phyloP scores from a whole-genome alignment of 2,797 vertebrate species.

The Notolabrus celidotus region DNA sequence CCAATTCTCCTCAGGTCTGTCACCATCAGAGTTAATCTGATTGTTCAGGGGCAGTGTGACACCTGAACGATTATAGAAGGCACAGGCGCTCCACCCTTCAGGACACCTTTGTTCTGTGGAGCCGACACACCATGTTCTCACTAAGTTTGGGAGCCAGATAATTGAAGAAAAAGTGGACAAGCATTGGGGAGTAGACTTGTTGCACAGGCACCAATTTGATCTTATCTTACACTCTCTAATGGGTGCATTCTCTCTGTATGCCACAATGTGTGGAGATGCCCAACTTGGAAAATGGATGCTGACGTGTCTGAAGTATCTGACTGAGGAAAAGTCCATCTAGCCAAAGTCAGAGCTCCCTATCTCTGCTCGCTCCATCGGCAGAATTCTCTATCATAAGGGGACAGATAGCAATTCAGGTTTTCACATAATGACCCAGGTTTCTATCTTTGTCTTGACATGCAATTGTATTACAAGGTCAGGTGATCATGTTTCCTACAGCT shows the following conservation, averaged over 20 bases:
- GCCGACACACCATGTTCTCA: not conserved
- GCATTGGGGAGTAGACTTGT: not conserved
- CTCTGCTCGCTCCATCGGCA: not conserved
- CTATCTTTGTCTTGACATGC: not conserved
- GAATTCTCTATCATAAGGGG: not conserved
- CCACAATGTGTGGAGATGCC: not conserved
- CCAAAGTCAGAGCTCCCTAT: not conserved
- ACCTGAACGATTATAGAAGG: not conserved
- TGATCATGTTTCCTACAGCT: not conserved
- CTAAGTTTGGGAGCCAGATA: conserved; percentile 1
- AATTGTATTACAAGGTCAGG: not conserved
- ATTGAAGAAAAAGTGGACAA: conserved; percentile 14
- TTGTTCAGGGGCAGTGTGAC: not conserved
- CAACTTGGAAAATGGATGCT: not conserved
- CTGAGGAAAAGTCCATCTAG: not conserved
- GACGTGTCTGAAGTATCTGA: not conserved
- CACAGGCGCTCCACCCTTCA: not conserved
- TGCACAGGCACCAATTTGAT: not conserved
- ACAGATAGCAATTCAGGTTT: not conserved
- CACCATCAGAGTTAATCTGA: not conserved
- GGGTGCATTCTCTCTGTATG: not conserved
- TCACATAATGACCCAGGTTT: not conserved
- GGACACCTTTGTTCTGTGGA: not conserved
- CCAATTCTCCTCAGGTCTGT: conserved; percentile 1
- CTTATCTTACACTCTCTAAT: not conserved